Base-by-base conservation (phyloP, 2,888 invertebrate genomes). In the Macrosoma leucophasiata region DNA sequence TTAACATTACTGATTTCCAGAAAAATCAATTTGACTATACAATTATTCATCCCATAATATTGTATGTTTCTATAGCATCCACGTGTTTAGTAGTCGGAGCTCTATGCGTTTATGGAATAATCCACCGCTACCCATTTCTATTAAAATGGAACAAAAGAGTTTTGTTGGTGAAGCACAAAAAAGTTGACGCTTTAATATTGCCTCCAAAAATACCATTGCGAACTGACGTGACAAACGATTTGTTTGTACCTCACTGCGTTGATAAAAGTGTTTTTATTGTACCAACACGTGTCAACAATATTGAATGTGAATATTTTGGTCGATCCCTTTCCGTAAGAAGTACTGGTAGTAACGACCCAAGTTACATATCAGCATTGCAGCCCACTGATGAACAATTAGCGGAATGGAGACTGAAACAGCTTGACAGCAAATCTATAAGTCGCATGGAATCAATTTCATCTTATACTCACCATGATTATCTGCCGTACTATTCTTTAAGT, bases 91-190 rank as follows among this genome's bases (percentile, higher is more conserved):
- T 51, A 13, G 41, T 76, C 1, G 87, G 88, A 11, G 86, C 86
- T 1, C 27, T 84, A 1, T 41, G 69, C 1, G 79, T 87, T 1
- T 90, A 86, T 51, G 62, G 71, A 15, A 31, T 88, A 1, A 72
- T 91, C 9, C 78, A 87, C 15, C 68, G 59, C 37, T 75, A 89
- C 33, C 90, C 90, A 0, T 60, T 64, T 6, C 66, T 90, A 18
- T 50, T 91, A 7, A 87, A 82, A 55, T 88, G 89, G 1, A 91
- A 87, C 52, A 89, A 89, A 52, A 75, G 89, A 38, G 79, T 90
- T 13, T 62, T 89, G n/a, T 81, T 88, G 30, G 87, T 89, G 0
- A 86, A 86, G 41, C 86, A 85, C 17, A 84, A 86, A 51, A 62
- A 71, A 0, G 71, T 84, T 1, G 86, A 88, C n/a, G 88, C 86